Conservation (phyloP, 2,797 vertebrate genomes). For the Oophaga sylvatica region DNA sequence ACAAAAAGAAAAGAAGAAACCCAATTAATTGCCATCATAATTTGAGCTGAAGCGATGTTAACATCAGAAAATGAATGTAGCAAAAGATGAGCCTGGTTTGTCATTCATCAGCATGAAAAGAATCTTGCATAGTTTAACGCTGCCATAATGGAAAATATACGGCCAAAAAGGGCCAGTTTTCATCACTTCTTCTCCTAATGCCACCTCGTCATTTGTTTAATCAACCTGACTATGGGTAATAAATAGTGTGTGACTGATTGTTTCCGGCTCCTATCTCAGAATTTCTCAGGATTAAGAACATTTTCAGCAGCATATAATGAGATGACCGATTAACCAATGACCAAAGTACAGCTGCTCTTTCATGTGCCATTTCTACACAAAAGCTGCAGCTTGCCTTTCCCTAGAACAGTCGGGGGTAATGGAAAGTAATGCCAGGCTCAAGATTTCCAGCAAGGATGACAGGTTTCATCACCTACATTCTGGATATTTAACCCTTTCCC, state of each 20-base stretch:
- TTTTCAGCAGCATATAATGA: conserved; percentile 51
- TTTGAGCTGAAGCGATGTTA: not conserved
- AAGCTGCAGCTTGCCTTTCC: not conserved
- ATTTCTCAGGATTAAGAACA: conserved; percentile 59
- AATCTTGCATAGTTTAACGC: not conserved
- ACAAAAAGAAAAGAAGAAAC: not conserved
- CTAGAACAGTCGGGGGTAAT: not conserved
- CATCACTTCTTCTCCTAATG: conserved; percentile 5
- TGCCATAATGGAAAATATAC: not conserved
- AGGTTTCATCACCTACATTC: not conserved
- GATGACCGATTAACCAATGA: conserved; percentile 67
- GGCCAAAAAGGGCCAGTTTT: conserved; percentile 11
- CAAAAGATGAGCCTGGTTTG: not conserved
- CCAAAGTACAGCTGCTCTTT: conserved; percentile 61
- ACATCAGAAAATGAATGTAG: not conserved
- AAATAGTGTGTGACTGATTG: conserved; percentile 56
- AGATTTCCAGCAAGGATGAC: not conserved
- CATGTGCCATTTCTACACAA: not conserved
- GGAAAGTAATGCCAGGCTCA: not conserved
- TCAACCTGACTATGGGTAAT: conserved; percentile 15
- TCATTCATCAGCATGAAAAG: conserved; percentile 4
- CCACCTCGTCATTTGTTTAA: conserved; percentile 22
- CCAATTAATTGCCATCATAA: not conserved
- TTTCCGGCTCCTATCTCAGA: conserved; percentile 64
- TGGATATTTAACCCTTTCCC: no score